Base-by-base conservation (phyloP, 2,113 vertebrate genomes). In the Rostratula benghalensis region DNA sequence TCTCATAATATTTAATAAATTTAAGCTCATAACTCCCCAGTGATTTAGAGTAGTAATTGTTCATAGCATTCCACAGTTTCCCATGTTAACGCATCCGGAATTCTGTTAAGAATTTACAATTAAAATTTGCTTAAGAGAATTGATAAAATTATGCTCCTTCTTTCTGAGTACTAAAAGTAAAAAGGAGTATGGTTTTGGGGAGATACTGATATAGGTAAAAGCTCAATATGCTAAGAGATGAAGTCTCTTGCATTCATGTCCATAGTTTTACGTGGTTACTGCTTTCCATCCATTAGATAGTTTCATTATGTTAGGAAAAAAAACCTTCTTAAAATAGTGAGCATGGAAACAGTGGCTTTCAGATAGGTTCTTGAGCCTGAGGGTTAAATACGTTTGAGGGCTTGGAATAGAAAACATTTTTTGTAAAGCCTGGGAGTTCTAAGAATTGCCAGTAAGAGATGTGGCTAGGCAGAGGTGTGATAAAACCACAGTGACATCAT, bases 1-100 rank as follows among this genome's bases (percentile, higher is more conserved):
- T 91, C n/a, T 90, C 71, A 90, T 53, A 93, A 57, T 56, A 87
- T 94, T 94, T 92, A 88, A 88, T 70, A 93, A 90, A 92, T 68
- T 80, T 43, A 78, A 70, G 11, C 33, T 92, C 41, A 51, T 83
- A 70, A 70, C 11, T 92, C 79, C 25, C 25, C 30, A n/a, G 46
- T 78, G 60, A 89, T 94, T 92, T 86, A 95, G 23, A 80, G 31
- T 33, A 15, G 41, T 35, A 92, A 90, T 90, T 93, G 73, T 67
- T 95, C 63, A 93, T 48, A 50, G n/a, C 1, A 2, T 50, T 73
- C 67, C 21, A 77, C 31, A 56, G 11, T 83, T 93, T 95, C 27
- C 33, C 20, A 25, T 63, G 46, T n/a, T 76, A 59, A 82, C n/a
- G 33, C 46, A 63, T 67, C 23, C 28, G 33, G 90, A 74, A 70